Evolutionary conservation across 2,797 vertebrate genomes (phyloP).

Genomic region (Picus viridis): DNA sequence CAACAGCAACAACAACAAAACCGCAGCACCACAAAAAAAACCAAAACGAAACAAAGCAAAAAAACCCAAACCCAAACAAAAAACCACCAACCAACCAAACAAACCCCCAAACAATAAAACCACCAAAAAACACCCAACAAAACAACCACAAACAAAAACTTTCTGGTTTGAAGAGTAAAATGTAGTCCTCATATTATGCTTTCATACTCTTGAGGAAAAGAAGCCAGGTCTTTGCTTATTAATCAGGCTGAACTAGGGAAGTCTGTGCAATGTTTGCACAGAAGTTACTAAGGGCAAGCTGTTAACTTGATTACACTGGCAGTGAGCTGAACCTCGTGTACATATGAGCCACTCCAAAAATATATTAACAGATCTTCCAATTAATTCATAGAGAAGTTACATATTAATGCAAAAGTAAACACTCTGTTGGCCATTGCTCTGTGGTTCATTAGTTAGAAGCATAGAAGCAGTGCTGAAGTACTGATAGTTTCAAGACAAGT

Average conservation of each 20-base stretch:
- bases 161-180: not conserved
- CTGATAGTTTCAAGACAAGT: not conserved
- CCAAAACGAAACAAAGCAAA: too few relatives aligned
- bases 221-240: slow-evolving; percentile 17
- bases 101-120: too few relatives aligned
- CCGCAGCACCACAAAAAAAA: too few relatives aligned
- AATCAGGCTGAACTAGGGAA: slow-evolving; percentile 17
- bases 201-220: slow-evolving; percentile 9
- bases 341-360: slow-evolving; percentile 39
- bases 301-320: slow-evolving; percentile 40
- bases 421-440: slow-evolving; percentile 35
- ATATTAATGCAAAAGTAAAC: slow-evolving; percentile 54
- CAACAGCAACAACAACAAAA: too few relatives aligned
- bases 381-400: slow-evolving; percentile 58
- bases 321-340: slow-evolving; percentile 32
- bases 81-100: too few relatives aligned
- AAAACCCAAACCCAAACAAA: too few relatives aligned
- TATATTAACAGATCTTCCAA: slow-evolving; percentile 54
- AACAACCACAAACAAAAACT: not conserved
- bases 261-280: slow-evolving; percentile 23
- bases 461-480: not conserved
- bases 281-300: slow-evolving; percentile 35
- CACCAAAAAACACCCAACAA: too few relatives aligned
- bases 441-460: not conserved
- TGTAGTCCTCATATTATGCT: not conserved